Conservation (phyloP, 2,888 invertebrate genomes). For the Stenoptilia bipunctidactyla region DNA sequence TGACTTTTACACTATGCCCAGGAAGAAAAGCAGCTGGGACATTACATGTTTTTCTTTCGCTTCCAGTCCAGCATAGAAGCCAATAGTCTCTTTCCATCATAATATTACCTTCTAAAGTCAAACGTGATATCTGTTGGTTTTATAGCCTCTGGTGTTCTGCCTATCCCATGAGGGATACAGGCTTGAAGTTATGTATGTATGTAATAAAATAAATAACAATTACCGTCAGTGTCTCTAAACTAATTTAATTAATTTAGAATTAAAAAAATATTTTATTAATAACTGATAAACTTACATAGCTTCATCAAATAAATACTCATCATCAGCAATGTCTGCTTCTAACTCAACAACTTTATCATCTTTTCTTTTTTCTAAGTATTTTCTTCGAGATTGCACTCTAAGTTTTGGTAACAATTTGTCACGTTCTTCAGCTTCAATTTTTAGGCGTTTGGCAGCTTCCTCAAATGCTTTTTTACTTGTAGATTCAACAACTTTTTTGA, state of each 20-base stretch:
- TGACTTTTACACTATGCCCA: too few relatives aligned
- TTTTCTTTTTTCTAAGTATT: conserved; percentile 95
- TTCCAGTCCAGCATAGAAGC: too few relatives aligned
- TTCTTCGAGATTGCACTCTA: conserved; percentile 90
- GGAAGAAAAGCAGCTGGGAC: too few relatives aligned
- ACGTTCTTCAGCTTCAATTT: conserved; percentile 87
- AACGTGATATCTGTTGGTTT: too few relatives aligned
- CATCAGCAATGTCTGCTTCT: conserved; percentile 95
- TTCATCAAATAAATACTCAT: conserved; percentile 94
- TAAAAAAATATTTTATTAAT: conserved; percentile 3
- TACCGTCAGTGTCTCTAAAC: too few relatives aligned
- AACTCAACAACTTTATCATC: conserved; percentile 96
- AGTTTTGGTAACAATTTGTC: conserved; percentile 90
- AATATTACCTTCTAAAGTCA: too few relatives aligned
- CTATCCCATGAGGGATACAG: too few relatives aligned
- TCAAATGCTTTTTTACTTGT: conserved; percentile 79
- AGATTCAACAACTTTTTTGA: conserved; percentile 81
- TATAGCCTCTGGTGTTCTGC: too few relatives aligned
- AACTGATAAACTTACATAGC: conserved; percentile 75
- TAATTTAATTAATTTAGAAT: background rate
- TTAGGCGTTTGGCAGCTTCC: conserved; percentile 92
- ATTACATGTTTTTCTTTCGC: too few relatives aligned
- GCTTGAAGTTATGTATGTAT: too few relatives aligned
- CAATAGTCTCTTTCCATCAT: too few relatives aligned
- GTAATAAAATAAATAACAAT: too few relatives aligned